Conservation (phyloP, 2,888 invertebrate genomes). For the Elysia crispata region DNA sequence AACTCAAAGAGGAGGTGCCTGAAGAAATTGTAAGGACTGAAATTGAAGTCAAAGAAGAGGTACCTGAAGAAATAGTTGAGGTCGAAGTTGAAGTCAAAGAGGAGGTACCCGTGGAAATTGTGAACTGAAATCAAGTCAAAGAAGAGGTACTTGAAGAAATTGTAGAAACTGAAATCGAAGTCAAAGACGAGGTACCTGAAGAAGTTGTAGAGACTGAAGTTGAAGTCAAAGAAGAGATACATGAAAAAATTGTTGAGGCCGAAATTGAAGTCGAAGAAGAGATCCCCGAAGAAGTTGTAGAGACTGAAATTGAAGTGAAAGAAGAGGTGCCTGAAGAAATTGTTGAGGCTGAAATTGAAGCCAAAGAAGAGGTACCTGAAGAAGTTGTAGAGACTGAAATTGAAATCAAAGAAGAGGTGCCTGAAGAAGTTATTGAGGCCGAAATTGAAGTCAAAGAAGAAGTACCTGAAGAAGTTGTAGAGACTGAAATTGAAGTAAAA, state of each 20-base stretch:
- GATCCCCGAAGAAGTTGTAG: slow-evolving; percentile 81
- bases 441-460: slow-evolving; percentile 49
- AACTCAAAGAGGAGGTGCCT: slow-evolving; percentile 48
- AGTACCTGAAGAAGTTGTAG: slow-evolving; percentile 81
- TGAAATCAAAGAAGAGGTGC: slow-evolving; percentile 32
- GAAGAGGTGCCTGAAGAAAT: slow-evolving; percentile 80
- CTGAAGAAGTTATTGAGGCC: slow-evolving; percentile 51
- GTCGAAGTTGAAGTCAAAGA: slow-evolving; percentile 47
- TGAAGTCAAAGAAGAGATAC: slow-evolving; percentile 34
- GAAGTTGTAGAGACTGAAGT: slow-evolving; percentile 80
- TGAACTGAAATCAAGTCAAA: slow-evolving; percentile 72
- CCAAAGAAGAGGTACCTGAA: slow-evolving; percentile 49
- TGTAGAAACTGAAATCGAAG: slow-evolving; percentile 50
- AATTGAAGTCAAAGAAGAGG: slow-evolving; percentile 31
- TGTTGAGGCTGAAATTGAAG: slow-evolving; percentile 50
- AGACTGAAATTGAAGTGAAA: too few relatives aligned
- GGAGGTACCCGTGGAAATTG: slow-evolving; percentile 80
- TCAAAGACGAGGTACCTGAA: slow-evolving; percentile 49
- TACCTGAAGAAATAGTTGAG: slow-evolving; percentile 52
- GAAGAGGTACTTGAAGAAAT: slow-evolving; percentile 80
- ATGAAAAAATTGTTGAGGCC: slow-evolving; percentile 51
- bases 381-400: slow-evolving; percentile 80
- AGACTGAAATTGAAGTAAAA: too few relatives aligned
- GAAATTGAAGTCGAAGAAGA: slow-evolving; percentile 49
- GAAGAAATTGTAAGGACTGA: slow-evolving; percentile 80